A percentile compares a stretch with the other conserved stretches of the same genome.
Evolutionary conservation across 2,888 invertebrate genomes (phyloP).

Genomic region (Drosophila rubida): DNA sequence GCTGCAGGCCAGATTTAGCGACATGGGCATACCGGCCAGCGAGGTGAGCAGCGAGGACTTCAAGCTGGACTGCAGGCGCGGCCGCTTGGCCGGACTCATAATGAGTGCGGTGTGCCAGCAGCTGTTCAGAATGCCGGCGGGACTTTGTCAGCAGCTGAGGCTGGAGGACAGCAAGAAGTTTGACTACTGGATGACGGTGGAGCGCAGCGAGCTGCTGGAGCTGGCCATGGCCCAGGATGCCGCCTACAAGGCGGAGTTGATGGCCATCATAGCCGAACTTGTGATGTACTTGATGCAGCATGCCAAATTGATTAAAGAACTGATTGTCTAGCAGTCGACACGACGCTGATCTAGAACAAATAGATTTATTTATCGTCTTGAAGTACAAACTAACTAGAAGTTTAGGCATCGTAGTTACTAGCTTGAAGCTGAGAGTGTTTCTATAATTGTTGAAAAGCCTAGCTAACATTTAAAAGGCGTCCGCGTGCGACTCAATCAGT

Average conservation of each 20-base stretch:
- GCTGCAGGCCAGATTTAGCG: conserved; percentile 5
- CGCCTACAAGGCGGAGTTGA: conserved; percentile 2
- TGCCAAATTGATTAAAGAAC: too few relatives aligned
- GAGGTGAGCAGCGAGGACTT: conserved; percentile 8
- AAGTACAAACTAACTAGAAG: conserved; percentile 43
- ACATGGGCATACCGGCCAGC: not conserved
- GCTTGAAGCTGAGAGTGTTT: conserved; percentile 36
- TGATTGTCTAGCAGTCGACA: not conserved
- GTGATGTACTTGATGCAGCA: not conserved
- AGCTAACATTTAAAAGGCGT: conserved; percentile 52
- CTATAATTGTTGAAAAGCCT: conserved; percentile 39
- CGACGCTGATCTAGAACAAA: conserved; percentile 30
- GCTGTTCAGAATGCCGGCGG: not conserved
- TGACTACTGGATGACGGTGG: conserved; percentile 24
- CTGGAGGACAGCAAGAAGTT: conserved; percentile 1
- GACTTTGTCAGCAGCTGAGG: not conserved
- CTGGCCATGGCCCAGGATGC: not conserved
- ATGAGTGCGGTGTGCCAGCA: conserved; percentile 15
- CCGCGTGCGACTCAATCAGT: conserved; percentile 57
- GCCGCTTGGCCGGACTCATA: conserved; percentile 6
- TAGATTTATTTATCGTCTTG: conserved; percentile 26
- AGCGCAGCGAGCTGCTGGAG: conserved; percentile 12
- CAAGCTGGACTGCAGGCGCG: conserved; percentile 10
- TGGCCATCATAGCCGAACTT: conserved; percentile 14
- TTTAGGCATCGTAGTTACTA: conserved; percentile 49